Conservation (phyloP, 2,888 invertebrate species). For the Drosophila eohydei region DNA sequence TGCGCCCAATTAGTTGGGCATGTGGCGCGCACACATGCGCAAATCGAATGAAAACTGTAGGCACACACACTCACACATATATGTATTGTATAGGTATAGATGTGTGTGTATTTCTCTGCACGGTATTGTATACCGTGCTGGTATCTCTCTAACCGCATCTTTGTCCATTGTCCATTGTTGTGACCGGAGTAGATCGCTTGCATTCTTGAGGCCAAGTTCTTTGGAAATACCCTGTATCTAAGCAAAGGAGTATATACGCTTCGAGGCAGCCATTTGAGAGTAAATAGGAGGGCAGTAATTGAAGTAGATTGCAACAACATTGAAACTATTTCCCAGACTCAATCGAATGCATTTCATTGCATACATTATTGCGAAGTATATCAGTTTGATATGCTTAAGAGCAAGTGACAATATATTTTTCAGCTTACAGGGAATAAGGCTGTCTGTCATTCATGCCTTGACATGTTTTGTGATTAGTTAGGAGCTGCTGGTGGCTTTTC, state of each 20-base stretch:
- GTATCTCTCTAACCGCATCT: conserved; percentile 39
- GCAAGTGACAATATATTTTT: neutral
- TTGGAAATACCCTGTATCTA: neutral
- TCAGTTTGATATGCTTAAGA: neutral
- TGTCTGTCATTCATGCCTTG: neutral
- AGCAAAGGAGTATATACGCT: neutral
- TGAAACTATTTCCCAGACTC: too few relatives aligned
- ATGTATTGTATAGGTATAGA: too few relatives aligned
- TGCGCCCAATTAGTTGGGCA: conserved; percentile 69
- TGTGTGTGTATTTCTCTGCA: neutral
- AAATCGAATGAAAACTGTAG: conserved; percentile 15
- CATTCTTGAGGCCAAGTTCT: conserved; percentile 43
- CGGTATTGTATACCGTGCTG: neutral
- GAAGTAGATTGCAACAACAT: too few relatives aligned
- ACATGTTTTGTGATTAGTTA: conserved; percentile 2
- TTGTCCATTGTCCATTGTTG: conserved; percentile 56
- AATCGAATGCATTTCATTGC: too few relatives aligned
- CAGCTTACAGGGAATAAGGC: neutral
- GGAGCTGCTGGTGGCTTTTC: conserved; percentile 58
- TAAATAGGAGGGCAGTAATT: neutral
- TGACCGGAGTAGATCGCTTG: conserved; percentile 27
- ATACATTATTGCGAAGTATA: too few relatives aligned
- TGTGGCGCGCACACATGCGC: conserved; percentile 17
- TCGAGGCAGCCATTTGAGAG: neutral
- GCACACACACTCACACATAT: neutral